Base-by-base conservation (phyloP, 2,797 vertebrate species). In the Ceryle rudis region DNA sequence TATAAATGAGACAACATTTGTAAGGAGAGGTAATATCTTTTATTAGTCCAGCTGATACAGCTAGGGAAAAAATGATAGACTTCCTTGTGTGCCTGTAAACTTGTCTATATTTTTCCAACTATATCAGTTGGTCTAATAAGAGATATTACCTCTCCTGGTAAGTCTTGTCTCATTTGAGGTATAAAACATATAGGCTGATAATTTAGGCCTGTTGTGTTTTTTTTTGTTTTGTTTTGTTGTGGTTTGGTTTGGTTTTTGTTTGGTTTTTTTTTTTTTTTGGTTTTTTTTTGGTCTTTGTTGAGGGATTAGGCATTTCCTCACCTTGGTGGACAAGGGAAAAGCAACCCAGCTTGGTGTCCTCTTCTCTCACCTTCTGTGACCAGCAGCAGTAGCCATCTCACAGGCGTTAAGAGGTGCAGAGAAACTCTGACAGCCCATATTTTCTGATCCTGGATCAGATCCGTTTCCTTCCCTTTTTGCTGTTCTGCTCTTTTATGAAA, bases 1-100 rank as follows among this genome's bases (percentile, higher is more conserved):
- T 96, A 91, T 93, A 95, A 97, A 96, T 93, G 94, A 95, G 90
- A 95, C 58, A 92, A 95, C 77, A 83, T 91, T 94, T 95, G 87
- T 94, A 94, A 95, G 65, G 65, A 93, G 75, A 86, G 72, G 87
- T 96, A 94, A 96, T 95, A 86, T 91, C 90, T 95, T 95, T 90
- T 95, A 95, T 95, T 96, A 90, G 82, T 90, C 52, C 42, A 61
- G 19, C 41, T 94, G 82, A 96, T 81, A 73, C 20, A 90, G 44
- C 47, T 74, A 26, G 22, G 2, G 1, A 61, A 78, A 2, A 90
- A 71, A 73, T 0, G 11, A 28, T 21, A 80, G 89, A 83, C 49
- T 86, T 93, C 10, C 49, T 81, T 51, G 22, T 64, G 49, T 65
- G 49, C 33, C 73, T 95, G 87, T 95, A 86, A 90, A 41, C 69